Base-by-base conservation (phyloP, 2,113 vertebrate genomes). In the Chaenocephalus aceratus region DNA sequence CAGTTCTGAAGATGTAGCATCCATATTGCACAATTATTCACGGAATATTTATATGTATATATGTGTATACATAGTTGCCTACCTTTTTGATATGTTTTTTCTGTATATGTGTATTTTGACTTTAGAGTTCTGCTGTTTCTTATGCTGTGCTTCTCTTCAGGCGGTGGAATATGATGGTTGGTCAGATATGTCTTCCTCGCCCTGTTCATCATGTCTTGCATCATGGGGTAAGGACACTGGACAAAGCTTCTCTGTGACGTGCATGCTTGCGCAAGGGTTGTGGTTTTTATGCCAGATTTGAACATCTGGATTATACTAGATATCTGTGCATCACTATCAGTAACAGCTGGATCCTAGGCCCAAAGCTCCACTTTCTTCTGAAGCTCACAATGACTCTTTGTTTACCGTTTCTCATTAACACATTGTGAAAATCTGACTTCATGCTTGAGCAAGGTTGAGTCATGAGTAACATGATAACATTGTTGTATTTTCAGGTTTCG, bases 401-500 rank as follows among this genome's bases (percentile, higher is more conserved):
- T 75, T 5, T 16, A 2, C 15, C 2, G 5, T 13, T 57, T 56
- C 45, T 52, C 48, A 9, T 60, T 46, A 51, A 53, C 1, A 53
- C 1, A 15, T 48, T 74, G 46, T 54, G 56, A 82, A 82, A 61
- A 63, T 75, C 23, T 18, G n/a, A 59, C 14, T 79, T 73, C 8
- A 12, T 30, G 56, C 45, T 59, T 1, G 4, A 52, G 54, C 53
- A 61, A 15, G 30, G 0, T 26, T 11, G 45, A 26, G 12, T 52
- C 10, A 5, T 49, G 8, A 10, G 5, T 48, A 36, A 58, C 26
- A 14, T 26, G 26, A 26, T 21, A 3, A 14, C 13, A 0, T 60
- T 2, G 1, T 61, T 30, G 76, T 65, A n/a, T 70, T 56, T 58
- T 0, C 45, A 99, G 98, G 90, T 99, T 99, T 99, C 80, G 91